Conservation (phyloP, 2,113 vertebrate genomes). For the Marcusenius ussheri region DNA sequence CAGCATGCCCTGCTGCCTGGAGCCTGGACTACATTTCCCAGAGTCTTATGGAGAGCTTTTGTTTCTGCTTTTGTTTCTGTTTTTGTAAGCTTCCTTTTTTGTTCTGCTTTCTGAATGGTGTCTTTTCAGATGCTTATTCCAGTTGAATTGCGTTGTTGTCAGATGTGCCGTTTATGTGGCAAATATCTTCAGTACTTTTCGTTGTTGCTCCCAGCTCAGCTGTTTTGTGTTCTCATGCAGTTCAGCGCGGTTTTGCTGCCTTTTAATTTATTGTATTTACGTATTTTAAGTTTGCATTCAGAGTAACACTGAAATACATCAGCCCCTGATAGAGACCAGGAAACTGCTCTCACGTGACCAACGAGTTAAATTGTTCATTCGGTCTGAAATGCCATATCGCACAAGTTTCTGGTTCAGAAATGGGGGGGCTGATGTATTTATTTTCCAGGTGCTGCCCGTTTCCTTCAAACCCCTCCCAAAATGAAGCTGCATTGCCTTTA, state of each 20-base stretch:
- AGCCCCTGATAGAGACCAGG: background rate
- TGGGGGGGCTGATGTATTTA: background rate
- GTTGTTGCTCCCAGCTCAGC: background rate
- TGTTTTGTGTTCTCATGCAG: background rate
- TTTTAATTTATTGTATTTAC: background rate
- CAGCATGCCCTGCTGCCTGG: constrained; percentile 37
- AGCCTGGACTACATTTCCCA: constrained; percentile 49
- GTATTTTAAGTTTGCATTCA: background rate
- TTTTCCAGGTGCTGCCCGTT: background rate
- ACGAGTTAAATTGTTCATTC: background rate
- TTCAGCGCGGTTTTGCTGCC: background rate
- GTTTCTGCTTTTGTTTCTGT: constrained; percentile 1
- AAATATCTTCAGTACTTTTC: background rate
- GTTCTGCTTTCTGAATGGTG: background rate
- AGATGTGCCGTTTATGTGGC: background rate
- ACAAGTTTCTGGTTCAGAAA: background rate
- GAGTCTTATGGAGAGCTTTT: constrained; percentile 30
- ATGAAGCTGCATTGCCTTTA: background rate
- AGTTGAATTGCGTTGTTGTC: background rate
- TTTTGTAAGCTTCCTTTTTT: background rate
- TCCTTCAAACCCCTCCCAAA: background rate
- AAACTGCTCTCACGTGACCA: background rate
- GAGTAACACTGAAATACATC: constrained; percentile 1
- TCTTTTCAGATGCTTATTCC: background rate
- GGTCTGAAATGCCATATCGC: background rate